A percentile compares a stretch with the other conserved stretches of the same genome.
Conservation (phyloP, 2,113 vertebrate genomes). For the Eublepharis macularius region DNA sequence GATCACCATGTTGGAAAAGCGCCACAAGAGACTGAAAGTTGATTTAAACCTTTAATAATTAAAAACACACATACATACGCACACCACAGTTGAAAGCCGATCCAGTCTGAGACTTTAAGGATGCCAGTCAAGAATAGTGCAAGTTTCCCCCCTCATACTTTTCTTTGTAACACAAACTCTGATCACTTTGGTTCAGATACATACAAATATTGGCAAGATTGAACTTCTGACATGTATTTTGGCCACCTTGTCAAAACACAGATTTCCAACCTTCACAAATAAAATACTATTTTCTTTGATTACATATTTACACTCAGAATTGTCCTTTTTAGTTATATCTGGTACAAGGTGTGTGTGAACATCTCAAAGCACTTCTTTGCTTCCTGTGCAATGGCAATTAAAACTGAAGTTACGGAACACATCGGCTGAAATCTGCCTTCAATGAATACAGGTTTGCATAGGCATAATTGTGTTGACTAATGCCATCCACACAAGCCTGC, state of each 20-base stretch:
- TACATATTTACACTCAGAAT: constrained; percentile 40
- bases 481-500: background rate
- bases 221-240: constrained; percentile 66
- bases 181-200: constrained; percentile 76
- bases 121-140: constrained; percentile 71
- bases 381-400: background rate
- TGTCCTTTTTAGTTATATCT: constrained; percentile 35
- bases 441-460: background rate
- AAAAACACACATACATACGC: constrained; percentile 69
- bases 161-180: constrained; percentile 60
- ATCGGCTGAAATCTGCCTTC: background rate
- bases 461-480: background rate
- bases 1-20: background rate
- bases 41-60: constrained; percentile 82
- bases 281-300: constrained; percentile 53
- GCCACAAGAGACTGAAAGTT: constrained; percentile 29
- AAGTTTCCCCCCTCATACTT: constrained; percentile 54
- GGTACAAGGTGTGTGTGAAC: background rate
- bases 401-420: background rate
- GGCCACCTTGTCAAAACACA: constrained; percentile 69
- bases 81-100: constrained; percentile 60
- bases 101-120: constrained; percentile 62
- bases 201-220: constrained; percentile 74
- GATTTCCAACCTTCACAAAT: constrained; percentile 60
- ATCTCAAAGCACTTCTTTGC: background rate